These are phyloP conservation scores for Plestiodon gilberti DNA, from an alignment of 2,113 vertebrate species.

Conservation along the genomic window DNA sequence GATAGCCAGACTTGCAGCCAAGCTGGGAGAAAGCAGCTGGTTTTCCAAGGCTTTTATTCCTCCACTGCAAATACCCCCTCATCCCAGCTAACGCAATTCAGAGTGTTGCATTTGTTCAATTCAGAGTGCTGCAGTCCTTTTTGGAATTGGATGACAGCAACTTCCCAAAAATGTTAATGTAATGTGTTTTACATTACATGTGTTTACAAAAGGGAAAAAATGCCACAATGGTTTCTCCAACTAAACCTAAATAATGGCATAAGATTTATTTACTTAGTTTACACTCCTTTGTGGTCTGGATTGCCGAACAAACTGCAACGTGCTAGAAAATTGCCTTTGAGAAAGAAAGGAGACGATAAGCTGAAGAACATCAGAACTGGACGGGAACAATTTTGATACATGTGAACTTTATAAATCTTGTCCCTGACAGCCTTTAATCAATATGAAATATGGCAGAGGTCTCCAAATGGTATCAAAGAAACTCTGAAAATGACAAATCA, in stretches of 20 bases:
- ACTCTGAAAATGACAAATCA: constrained; percentile 69
- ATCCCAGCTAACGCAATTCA: too few species aligned
- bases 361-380: constrained; percentile 51
- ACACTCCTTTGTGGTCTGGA: background rate
- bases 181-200: background rate
- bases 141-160: rapidly evolving
- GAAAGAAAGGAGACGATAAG: background rate
- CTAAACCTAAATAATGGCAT: background rate
- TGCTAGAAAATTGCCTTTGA: constrained; percentile 21
- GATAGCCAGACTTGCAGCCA: background rate
- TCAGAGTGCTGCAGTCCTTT: too few species aligned
- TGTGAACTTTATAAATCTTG: constrained; percentile 56
- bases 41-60: too few species aligned
- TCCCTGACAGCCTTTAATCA: constrained; percentile 70
- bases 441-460: constrained; percentile 64
- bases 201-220: constrained; percentile 17
- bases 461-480: constrained; percentile 55
- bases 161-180: background rate
- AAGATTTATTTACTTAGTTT: constrained; percentile 3
- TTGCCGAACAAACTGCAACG: constrained; percentile 8
- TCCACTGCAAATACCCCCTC: background rate
- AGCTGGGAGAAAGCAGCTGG: background rate
- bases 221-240: background rate
- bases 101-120: too few species aligned
- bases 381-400: constrained; percentile 56